Evolutionary conservation across 2,888 invertebrate genomes (phyloP), one percentile per base, ranked within the genome.

Genomic region (Seira ritae): DNA sequence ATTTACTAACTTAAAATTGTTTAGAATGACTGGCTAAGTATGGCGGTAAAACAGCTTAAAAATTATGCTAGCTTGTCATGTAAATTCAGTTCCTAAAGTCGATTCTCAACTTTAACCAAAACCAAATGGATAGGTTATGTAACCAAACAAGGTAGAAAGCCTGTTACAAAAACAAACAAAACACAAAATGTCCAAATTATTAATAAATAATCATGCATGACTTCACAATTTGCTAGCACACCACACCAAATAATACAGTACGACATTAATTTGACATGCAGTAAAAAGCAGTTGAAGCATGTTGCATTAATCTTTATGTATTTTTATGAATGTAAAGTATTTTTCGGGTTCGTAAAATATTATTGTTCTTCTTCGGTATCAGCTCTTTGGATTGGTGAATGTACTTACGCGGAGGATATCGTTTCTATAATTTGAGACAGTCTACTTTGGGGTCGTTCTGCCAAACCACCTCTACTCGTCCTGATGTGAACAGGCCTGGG

Each of bases 341-440:
- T n/a, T n/a, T n/a, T n/a, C n/a, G n/a, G n/a, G n/a, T n/a, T n/a
- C n/a, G n/a, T n/a, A n/a, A n/a, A n/a, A n/a, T n/a, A n/a, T n/a
- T n/a, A n/a, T n/a, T n/a, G n/a, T n/a, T n/a, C n/a, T n/a, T 31
- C 31, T 31, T 31, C 31, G 31, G 31, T 31, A 31, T 31, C 31
- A 31, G 31, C 31, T 31, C 31, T 31, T 31, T 31, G 31, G n/a
- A 4, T 31, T 8, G 31, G 31, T 31, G 31, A 50, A 50, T 3
- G 50, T 50, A 87, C 89, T 89, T 87, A 89, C 89, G 87, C 88
- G 68, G 89, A 87, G 37, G 89, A 86, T 65, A 89, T 86, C 31
- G 85, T 80, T 12, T 85, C 84, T 19, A 88, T 78, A 20, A 89
- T 83, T 84, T 76, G 77, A 62, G 86, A 80, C 71, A 88, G 71